Evolutionary conservation across 2,888 invertebrate genomes (phyloP).

Genomic region (Agrochola macilenta): DNA sequence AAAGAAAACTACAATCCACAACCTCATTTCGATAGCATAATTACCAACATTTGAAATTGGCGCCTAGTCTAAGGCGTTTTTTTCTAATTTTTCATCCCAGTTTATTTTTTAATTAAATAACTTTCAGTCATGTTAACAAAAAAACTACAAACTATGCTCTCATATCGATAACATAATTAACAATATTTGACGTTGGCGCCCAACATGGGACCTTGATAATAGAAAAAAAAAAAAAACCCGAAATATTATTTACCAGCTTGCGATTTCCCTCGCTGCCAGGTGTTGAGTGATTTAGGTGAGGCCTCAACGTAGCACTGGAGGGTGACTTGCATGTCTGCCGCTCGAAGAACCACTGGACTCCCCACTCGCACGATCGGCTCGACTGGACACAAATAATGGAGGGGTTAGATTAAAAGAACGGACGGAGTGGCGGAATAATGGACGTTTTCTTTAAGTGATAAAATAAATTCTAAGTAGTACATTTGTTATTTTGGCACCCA

Average conservation of each 20-base stretch:
- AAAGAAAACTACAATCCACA: neutral
- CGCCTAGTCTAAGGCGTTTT: slow-evolving; percentile 16
- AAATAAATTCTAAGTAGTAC: slow-evolving; percentile 42
- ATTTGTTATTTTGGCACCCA: slow-evolving; percentile 37
- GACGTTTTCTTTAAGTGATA: slow-evolving; percentile 44
- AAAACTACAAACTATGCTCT: neutral
- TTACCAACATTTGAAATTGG: slow-evolving; percentile 11
- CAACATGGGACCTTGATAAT: slow-evolving; percentile 8
- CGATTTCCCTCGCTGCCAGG: slow-evolving; percentile 92
- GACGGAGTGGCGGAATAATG: slow-evolving; percentile 23
- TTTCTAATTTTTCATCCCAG: neutral
- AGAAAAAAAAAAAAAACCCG: neutral
- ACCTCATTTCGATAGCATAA: neutral
- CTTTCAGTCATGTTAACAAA: neutral
- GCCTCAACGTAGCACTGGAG: slow-evolving; percentile 97
- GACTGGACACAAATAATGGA: slow-evolving; percentile 89
- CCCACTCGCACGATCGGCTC: slow-evolving; percentile 95
- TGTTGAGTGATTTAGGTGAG: slow-evolving; percentile 95
- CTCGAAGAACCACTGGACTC: slow-evolving; percentile 95
- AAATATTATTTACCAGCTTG: slow-evolving; percentile 72
- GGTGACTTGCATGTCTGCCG: slow-evolving; percentile 94
- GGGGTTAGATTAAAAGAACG: slow-evolving; percentile 43
- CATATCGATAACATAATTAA: neutral
- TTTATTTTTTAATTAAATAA: neutral
- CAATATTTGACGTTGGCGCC: slow-evolving; percentile 21